Evolutionary conservation across 2,888 invertebrate genomes (phyloP).

Genomic region (Tetanocera ferruginea): DNA sequence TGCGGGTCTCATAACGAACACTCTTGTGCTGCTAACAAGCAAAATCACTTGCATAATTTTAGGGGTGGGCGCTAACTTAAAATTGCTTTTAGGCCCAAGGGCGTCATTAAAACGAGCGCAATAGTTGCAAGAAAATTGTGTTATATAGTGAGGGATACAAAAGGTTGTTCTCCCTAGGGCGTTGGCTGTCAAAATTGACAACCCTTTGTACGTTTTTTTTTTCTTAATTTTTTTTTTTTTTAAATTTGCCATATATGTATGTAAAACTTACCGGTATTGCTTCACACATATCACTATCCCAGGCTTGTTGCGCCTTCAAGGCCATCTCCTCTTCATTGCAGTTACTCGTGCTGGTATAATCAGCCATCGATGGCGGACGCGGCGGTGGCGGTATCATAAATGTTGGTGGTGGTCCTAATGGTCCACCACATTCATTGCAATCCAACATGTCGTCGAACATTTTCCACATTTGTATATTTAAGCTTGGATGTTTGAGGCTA

Average conservation of each 20-base stretch:
- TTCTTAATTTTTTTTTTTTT: neutral
- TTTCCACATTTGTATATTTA: slow-evolving; percentile 66
- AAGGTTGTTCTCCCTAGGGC: neutral
- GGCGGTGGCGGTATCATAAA: slow-evolving; percentile 69
- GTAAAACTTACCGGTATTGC: slow-evolving; percentile 68
- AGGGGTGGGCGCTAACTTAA: slow-evolving; percentile 41
- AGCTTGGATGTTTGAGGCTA: slow-evolving; percentile 18
- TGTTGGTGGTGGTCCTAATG: slow-evolving; percentile 67
- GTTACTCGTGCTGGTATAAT: slow-evolving; percentile 58
- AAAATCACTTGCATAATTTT: slow-evolving; percentile 47
- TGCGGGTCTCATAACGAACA: slow-evolving; percentile 37
- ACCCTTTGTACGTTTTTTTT: neutral
- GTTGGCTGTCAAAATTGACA: slow-evolving; percentile 2
- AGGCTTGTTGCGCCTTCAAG: slow-evolving; percentile 59
- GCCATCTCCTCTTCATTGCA: slow-evolving; percentile 66
- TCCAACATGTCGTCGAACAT: slow-evolving; percentile 69
- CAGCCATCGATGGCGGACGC: slow-evolving; percentile 65
- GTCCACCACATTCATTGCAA: slow-evolving; percentile 68
- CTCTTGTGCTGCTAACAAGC: neutral
- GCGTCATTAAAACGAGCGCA: slow-evolving; percentile 40
- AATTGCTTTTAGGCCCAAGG: slow-evolving; percentile 34
- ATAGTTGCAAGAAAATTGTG: neutral
- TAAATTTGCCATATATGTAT: neutral
- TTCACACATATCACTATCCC: slow-evolving; percentile 69
- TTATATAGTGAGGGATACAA: neutral